Conservation (phyloP, 2,888 invertebrate genomes). For the Prostheceraeus crozeri region DNA sequence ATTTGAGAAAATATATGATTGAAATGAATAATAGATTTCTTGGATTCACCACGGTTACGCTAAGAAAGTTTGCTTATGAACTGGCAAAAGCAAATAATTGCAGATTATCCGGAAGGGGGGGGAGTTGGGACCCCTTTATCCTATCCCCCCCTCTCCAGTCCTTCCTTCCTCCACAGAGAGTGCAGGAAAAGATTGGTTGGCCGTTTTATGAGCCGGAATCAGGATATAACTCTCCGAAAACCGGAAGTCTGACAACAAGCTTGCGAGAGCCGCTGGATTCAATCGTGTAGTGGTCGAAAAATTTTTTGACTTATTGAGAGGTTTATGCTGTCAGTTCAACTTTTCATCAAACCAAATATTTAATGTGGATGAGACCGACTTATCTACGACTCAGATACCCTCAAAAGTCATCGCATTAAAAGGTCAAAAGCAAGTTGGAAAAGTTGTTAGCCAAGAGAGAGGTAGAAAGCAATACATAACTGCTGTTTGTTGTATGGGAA, state of each 20-base stretch:
- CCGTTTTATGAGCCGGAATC: constrained; percentile 26
- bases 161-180: too few relatives aligned
- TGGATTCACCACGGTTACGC: not conserved
- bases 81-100: not conserved
- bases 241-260: too few relatives aligned
- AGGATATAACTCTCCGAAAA: constrained; percentile 32
- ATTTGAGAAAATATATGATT: constrained; percentile 12
- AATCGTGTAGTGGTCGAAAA: constrained; percentile 39
- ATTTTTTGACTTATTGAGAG: constrained; percentile 41
- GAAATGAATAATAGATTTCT: constrained; percentile 22
- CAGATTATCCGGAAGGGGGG: not conserved
- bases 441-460: constrained; percentile 16
- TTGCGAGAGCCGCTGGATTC: constrained; percentile 41
- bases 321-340: constrained; percentile 35
- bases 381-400: constrained; percentile 41
- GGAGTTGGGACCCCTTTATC: too few relatives aligned
- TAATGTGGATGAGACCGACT: constrained; percentile 42
- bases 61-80: constrained; percentile 9
- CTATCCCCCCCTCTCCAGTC: too few relatives aligned
- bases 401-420: constrained; percentile 34
- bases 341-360: constrained; percentile 38
- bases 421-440: constrained; percentile 22
- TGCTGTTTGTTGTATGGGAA: constrained; percentile 16
- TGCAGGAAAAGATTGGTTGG: constrained; percentile 30
- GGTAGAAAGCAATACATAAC: constrained; percentile 20